Evolutionary conservation across 2,888 invertebrate genomes (phyloP), one percentile per base, ranked within the genome.

Genomic region (Laothoe populi): DNA sequence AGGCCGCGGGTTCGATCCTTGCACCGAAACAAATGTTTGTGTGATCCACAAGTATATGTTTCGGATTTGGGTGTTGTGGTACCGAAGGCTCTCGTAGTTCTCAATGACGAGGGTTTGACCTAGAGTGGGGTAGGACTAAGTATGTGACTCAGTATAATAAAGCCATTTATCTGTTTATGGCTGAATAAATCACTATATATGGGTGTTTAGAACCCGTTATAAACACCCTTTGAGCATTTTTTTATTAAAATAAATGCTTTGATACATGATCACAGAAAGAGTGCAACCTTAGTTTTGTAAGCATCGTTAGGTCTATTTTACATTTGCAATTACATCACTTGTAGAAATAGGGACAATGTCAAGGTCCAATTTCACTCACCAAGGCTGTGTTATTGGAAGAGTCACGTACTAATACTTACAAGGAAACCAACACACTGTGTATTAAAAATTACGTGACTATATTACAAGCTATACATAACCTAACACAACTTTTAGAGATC

Each of bases 311-410:
- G 81, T 83, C 85, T 78, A 69, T 64, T 66, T 78, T 8, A 31
- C 31, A 31, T 67, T 68, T 66, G 53, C 65, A 68, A 71, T 80
- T 82, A 80, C 79, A 71, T 66, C 60, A 73, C 67, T 69, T 74
- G 75, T 71, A 72, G 74, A 81, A 86, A 82, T 72, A 80, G 71
- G 77, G 74, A 79, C 87, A 88, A 84, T 84, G 88, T 87, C 88
- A 88, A 88, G 88, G 88, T 83, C 75, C 66, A 78, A 78, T 85
- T 86, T 85, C 82, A 83, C 81, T 81, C 69, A 66, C 49, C 61
- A 62, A 62, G 58, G 48, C 57, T 48, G 42, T 42, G 42, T 61
- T 45, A 23, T 44, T 42, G 16, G 23, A 31, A 26, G 26, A 44
- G 60, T 53, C 60, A 61, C 60, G 60, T 61, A 53, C 16, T 26